Conservation (phyloP, 92 coral and sea anemone genomes). For the Actinernus sp. region DNA sequence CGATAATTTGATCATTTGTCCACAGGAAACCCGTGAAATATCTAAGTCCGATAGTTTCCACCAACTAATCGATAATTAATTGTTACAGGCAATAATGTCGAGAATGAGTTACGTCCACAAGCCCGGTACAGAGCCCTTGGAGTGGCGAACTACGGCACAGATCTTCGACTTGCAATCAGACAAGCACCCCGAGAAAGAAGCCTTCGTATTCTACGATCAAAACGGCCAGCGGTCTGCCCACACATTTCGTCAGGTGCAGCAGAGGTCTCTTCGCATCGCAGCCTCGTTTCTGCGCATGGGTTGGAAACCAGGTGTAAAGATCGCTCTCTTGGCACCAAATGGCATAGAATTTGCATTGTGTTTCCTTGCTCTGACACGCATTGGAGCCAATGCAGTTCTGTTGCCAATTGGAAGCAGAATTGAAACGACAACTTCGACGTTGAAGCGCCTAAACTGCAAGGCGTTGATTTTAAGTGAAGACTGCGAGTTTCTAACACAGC, state of each 20-base stretch:
- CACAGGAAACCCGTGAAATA: too few species aligned
- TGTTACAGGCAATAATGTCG: too few species aligned
- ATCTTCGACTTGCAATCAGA: constrained; percentile 18
- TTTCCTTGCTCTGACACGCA: constrained; percentile 24
- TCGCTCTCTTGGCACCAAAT: constrained; percentile 21
- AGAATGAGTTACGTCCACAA: constrained; percentile 37
- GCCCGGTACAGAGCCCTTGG: constrained; percentile 30
- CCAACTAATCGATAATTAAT: too few species aligned
- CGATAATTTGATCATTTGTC: too few species aligned
- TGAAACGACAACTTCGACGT: background rate
- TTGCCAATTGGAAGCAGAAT: constrained; percentile 17
- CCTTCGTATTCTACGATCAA: constrained; percentile 35
- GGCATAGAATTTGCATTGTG: constrained; percentile 22
- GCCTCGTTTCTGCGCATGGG: constrained; percentile 29
- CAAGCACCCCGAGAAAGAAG: constrained; percentile 28
- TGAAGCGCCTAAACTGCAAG: constrained; percentile 12
- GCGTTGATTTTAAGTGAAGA: too few species aligned
- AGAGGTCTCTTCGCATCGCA: constrained; percentile 19
- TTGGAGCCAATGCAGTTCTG: constrained; percentile 27
- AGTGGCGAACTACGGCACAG: constrained; percentile 17
- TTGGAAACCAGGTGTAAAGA: constrained; percentile 22
- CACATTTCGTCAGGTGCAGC: constrained; percentile 26
- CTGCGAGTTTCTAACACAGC: too few species aligned
- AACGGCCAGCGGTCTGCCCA: constrained; percentile 2
- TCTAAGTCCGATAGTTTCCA: too few species aligned